Evolutionary conservation across 2,888 invertebrate species (phyloP), one percentile per base, ranked within the genome.

Genomic region (Peribatodes rhomboidaria): DNA sequence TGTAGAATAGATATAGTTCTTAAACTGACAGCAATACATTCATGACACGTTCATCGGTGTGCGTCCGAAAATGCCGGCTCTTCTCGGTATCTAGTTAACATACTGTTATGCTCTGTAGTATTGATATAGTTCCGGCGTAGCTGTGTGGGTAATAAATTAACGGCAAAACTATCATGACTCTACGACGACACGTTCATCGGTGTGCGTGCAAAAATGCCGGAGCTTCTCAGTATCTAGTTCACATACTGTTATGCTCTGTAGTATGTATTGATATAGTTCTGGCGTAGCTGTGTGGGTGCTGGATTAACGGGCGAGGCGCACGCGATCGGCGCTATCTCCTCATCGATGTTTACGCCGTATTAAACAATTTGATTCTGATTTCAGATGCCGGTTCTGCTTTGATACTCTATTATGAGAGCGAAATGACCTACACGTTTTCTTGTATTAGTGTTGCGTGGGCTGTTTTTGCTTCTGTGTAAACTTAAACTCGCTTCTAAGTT

Each of bases 311-410:
- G 77, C 77, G 55, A 74, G 69, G 71, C 76, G 71, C 91, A 91
- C 90, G 91, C 90, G 82, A 90, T 74, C 80, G 68, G 67, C 75
- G 76, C 85, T 89, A 90, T 90, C 90, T 86, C 83, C 83, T 75
- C 84, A 89, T 89, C 89, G 88, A 86, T 86, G 87, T 90, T 88
- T 87, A 89, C 85, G 89, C 85, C 83, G 81, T 88, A 91, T 89
- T 89, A 90, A 88, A 89, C 90, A 87, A 87, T 90, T 89, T 87
- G 81, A 85, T 89, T 86, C 84, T 89, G 87, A 90, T 90, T 89
- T 89, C 87, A 88, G 84, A 83, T 83, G 74, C 61, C 44, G 20
- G 41, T 39, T 65, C 56, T 78, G 80, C 77, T 81, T 82, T 80
- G 80, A 81, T 86, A 84, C 75, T 78, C 71, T 71, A 62, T 70